These are phyloP conservation scores for Catocala fraxini DNA, from an alignment of 2,888 invertebrate species.

Conservation along the genomic window DNA sequence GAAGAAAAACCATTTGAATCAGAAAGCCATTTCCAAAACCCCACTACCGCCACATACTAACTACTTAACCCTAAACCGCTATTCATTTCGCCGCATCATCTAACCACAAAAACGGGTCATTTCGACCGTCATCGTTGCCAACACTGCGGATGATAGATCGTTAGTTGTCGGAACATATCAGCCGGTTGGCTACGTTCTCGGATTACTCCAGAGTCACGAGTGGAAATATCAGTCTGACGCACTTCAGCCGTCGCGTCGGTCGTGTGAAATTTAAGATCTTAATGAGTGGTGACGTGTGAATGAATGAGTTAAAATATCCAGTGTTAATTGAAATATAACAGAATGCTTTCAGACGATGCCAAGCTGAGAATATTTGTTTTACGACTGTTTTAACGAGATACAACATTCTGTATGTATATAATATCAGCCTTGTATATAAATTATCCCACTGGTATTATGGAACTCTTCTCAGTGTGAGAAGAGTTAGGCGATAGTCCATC, in stretches of 20 bases:
- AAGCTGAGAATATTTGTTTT: too few species aligned
- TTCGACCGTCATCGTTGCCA: conserved; percentile 33
- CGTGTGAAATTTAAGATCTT: conserved; percentile 11
- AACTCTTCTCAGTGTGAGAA: too few species aligned
- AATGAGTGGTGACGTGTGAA: conserved; percentile 8
- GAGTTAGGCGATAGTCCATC: too few species aligned
- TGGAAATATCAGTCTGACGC: conserved; percentile 34
- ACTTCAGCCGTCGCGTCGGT: conserved; percentile 7
- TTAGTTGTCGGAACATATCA: conserved; percentile 39
- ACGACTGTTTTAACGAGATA: too few species aligned
- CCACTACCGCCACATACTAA: neutral
- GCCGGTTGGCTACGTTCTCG: conserved; percentile 25
- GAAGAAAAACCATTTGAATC: too few species aligned
- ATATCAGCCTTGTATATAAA: too few species aligned
- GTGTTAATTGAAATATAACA: too few species aligned
- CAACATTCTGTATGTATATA: too few species aligned
- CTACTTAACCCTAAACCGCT: conserved; percentile 14
- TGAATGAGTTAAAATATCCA: conserved; percentile 2
- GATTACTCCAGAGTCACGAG: conserved; percentile 24
- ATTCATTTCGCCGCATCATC: conserved; percentile 20
- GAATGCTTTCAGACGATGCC: too few species aligned
- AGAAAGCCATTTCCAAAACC: too few species aligned
- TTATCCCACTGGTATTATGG: too few species aligned
- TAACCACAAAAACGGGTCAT: conserved; percentile 43
- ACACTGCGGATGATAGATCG: conserved; percentile 43